Base-by-base conservation (phyloP, 2,888 invertebrate species). In the Rhagophthalmus giganteus region DNA sequence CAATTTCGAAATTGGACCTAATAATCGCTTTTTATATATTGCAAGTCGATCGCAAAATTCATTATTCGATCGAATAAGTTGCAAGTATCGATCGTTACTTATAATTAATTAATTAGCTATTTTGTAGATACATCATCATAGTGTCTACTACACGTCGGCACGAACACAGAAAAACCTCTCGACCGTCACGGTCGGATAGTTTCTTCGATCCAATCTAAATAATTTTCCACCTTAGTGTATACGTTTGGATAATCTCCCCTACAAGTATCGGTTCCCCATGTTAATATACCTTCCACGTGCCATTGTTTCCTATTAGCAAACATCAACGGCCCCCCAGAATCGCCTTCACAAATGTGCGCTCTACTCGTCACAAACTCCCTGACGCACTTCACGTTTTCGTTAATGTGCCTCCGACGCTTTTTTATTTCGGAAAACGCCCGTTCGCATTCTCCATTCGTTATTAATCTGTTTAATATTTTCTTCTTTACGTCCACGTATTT, bases 321-420 rank as follows among this genome's bases (percentile, higher is more conserved):
- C 38, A 38, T 25, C 6, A 38, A 4, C 1, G 38, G 38, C 2
- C 38, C 38, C 2, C 38, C 38, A 7, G 38, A 38, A 27, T 38
- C 38, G 2, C 38, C 38, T 8, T 14, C 38, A 13, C 38, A 38
- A 7, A 27, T 1, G 13, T 25, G 27, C 5, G n/a, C 13, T 2
- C n/a, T 13, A 5, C 27, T 38, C 9, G 2, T 13, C 8, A 2
- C 6, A 2, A 6, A 12, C 27, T 38, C 38, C 27, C 13, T 11
- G 3, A 15, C 10, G 27, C 38, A 38, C 2, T 26, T 26, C 3
- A 12, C 8, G 27, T 38, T 38, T 26, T 38, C 38, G 7, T 2
- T 38, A 25, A 38, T 20, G 13, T 5, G 12, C 2, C 2, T 10
- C 4, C 31, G 2, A 4, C 13, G 8, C 11, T 9, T 2, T 12